phyloP scores from a whole-genome alignment of 2,797 vertebrate genomes.

The Aulostomus chinensis region DNA sequence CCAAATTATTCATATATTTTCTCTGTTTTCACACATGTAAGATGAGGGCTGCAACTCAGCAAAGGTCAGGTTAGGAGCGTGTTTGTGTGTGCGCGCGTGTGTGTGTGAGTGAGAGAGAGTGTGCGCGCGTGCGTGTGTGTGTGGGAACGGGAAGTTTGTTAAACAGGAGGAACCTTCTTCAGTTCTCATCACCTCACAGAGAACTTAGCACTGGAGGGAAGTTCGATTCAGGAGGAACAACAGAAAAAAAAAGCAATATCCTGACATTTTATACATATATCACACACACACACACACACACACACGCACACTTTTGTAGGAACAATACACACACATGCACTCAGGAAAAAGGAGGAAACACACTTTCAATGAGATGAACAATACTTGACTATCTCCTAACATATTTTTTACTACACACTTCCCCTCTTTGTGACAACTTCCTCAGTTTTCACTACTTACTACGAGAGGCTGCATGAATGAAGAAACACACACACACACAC shows the following conservation, averaged over 20 bases:
- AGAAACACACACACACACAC: conserved; percentile 45
- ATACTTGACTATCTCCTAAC: conserved; percentile 69
- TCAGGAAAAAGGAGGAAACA: conserved; percentile 63
- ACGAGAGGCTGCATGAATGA: conserved; percentile 63
- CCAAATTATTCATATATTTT: too few species aligned
- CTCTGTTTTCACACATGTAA: too few species aligned
- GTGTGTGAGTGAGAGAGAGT: too few species aligned
- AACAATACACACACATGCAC: conserved; percentile 18
- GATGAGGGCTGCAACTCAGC: neutral
- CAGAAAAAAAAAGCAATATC: conserved; percentile 5
- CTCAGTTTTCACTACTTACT: conserved; percentile 65
- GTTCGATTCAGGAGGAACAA: conserved; percentile 52
- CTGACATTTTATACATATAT: conserved; percentile 8
- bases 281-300: conserved; percentile 5
- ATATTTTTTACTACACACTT: conserved; percentile 78
- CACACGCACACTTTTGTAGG: conserved; percentile 2
- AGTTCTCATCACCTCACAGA: conserved; percentile 29
- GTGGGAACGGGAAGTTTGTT: conserved; percentile 35
- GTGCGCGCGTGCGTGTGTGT: neutral
- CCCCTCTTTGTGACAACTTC: conserved; percentile 75
- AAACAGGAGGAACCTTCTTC: conserved; percentile 17
- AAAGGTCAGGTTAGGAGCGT: conserved; percentile 10
- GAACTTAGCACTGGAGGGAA: conserved; percentile 50
- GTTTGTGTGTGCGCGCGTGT: too few species aligned
- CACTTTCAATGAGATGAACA: conserved; percentile 69